phyloP scores from a whole-genome alignment of 2,113 vertebrate species.

The Opisthocomus hoazin region DNA sequence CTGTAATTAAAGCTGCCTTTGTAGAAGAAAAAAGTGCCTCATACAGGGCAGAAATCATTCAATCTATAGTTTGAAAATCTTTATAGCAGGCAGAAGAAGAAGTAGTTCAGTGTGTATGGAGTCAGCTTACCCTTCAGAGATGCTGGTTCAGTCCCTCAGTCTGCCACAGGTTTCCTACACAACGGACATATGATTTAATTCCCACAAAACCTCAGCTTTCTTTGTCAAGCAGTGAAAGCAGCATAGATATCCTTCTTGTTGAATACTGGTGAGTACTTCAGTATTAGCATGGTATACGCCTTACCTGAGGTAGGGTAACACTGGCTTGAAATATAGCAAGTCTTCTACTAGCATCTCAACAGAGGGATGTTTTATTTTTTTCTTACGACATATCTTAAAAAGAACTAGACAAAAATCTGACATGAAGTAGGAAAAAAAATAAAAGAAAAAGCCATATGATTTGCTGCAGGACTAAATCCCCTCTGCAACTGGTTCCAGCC shows the following conservation, averaged over 20 bases:
- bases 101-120: neutral
- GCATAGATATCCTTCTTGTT: neutral
- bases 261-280: neutral
- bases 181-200: neutral
- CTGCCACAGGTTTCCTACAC: neutral
- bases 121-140: neutral
- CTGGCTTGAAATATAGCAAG: neutral
- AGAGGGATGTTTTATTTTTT: neutral
- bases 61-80: neutral
- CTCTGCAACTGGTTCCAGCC: neutral
- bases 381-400: neutral
- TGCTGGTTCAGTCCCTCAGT: neutral
- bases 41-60: neutral
- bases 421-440: neutral
- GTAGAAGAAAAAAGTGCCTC: neutral
- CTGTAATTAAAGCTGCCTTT: neutral
- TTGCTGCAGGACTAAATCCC: neutral
- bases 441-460: neutral
- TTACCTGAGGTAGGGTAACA: neutral
- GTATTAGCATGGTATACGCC: neutral
- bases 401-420: neutral
- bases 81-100: neutral
- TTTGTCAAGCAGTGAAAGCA: neutral
- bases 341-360: neutral
- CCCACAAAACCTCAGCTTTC: neutral